Evolutionary conservation across 2,113 vertebrate species (phyloP), one percentile per base, ranked within the genome.

Genomic region (Protobothrops mucrosquamatus): DNA sequence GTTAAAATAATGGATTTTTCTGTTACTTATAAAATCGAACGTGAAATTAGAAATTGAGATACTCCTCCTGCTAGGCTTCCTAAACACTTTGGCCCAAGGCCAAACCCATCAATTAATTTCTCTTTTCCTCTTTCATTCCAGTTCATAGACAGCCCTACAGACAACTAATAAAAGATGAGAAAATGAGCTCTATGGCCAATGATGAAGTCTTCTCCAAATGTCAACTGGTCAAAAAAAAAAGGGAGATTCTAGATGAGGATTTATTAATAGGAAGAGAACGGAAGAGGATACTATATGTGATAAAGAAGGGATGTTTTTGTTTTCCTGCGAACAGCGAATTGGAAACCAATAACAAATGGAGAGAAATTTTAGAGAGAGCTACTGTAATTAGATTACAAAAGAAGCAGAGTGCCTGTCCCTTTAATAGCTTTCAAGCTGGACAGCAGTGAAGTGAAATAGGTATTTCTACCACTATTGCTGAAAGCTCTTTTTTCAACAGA

Each of bases 151-250:
- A 95, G 93, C 46, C 57, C 59, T 95, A 93, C 59, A 95, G 55
- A 74, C 3, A 0, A 0, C 46, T 15, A 4, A 86, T 94, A 90
- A 39, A 46, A 1, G 0, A 89, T 92, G 56, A 1, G 89, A 91
- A 95, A 91, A 88, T 93, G 90, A 94, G 26, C 95, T 94, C 92
- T 95, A 87, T 96, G 94, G 94, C 92, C 88, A 90, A 90, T 91
- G 34, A 94, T 29, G 0, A 2, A 8, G 90, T 95, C 95, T 97
- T 96, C 95, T 95, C 95, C 91, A 92, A 90, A 74, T 88, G 43
- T 57, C 14, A 11, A 48, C 88, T 91, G 55, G 89, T 34, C 90
- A 48, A 88, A 94, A 87, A 94, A 87, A 39, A 15, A 95, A 90
- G 64, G 95, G 59, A 95, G 59, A 81, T 52, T 92, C 94, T 23